These are phyloP conservation scores for Drosophila mulleri DNA, from an alignment of 2,888 invertebrate genomes.

Conservation along the genomic window DNA sequence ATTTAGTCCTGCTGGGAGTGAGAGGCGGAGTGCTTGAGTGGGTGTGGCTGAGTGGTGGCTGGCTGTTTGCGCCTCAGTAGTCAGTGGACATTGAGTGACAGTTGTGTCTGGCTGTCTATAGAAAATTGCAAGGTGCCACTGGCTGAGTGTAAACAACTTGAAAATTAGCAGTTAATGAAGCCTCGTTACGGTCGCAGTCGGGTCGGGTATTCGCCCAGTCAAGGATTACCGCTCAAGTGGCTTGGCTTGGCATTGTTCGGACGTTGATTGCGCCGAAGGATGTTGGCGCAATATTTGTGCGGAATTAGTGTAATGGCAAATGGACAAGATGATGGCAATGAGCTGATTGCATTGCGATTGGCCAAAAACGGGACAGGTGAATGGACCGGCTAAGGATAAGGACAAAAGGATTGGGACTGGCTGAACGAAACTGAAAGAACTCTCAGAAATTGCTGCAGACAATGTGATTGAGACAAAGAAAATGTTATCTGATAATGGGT, in stretches of 20 bases:
- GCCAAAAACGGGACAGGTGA: neutral
- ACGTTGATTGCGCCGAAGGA: conserved; percentile 64
- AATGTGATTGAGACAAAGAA: neutral
- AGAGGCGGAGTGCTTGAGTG: neutral
- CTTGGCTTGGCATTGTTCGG: conserved; percentile 32
- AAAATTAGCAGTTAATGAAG: conserved; percentile 79
- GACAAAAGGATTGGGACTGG: neutral
- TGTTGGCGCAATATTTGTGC: conserved; percentile 68
- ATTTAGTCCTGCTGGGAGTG: conserved; percentile 51
- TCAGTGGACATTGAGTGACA: conserved; percentile 71
- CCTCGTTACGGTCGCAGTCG: conserved; percentile 56
- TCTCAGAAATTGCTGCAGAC: neutral
- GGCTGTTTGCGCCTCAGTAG: conserved; percentile 53
- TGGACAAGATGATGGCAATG: conserved; percentile 38
- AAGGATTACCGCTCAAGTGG: conserved; percentile 33
- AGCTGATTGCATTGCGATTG: conserved; percentile 47
- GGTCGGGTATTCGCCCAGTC: neutral
- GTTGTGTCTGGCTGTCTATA: conserved; percentile 47
- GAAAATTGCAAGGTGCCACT: conserved; percentile 61
- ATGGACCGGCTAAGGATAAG: neutral
- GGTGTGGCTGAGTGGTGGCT: conserved; percentile 24
- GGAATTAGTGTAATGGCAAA: conserved; percentile 66
- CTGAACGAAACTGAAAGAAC: neutral
- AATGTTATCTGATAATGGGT: neutral
- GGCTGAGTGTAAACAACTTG: conserved; percentile 76